Percentiles rank a stretch among this genome's conserved stretches.
These are phyloP conservation scores for Anguilla pacifica DNA, from an alignment of 2,797 vertebrate species.

Conservation along the genomic window DNA sequence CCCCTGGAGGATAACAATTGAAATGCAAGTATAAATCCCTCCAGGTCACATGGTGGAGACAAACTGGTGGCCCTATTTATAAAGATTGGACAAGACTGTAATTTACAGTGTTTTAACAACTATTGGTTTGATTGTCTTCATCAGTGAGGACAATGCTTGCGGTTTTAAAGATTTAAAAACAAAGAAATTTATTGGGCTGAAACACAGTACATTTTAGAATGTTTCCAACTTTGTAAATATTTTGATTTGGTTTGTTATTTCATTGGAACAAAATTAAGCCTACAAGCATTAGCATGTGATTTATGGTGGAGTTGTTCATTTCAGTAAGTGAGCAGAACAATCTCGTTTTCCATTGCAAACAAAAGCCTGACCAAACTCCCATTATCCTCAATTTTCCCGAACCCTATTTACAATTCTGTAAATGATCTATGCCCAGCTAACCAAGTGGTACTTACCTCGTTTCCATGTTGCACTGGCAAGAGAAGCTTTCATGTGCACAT, in stretches of 20 bases:
- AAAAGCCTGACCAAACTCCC: neutral
- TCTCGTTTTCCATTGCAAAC: neutral
- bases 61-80: neutral
- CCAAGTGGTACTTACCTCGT: neutral
- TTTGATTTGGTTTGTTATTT: neutral
- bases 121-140: neutral
- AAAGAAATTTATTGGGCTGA: neutral
- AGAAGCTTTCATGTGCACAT: neutral
- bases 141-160: neutral
- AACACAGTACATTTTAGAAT: neutral
- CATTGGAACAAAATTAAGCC: neutral
- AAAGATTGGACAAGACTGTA: neutral
- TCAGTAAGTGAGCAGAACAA: neutral
- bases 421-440: neutral
- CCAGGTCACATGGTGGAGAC: too few relatives aligned
- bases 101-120: neutral
- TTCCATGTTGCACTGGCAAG: neutral
- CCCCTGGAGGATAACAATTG: too few relatives aligned
- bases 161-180: neutral
- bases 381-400: neutral
- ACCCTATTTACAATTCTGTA: neutral
- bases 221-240: constrained; percentile 13
- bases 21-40: too few relatives aligned
- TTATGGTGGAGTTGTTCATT: neutral
- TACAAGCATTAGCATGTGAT: constrained; percentile 14